phyloP scores from a whole-genome alignment of 2,797 vertebrate species.

The Scolopax bukidnonensis region DNA sequence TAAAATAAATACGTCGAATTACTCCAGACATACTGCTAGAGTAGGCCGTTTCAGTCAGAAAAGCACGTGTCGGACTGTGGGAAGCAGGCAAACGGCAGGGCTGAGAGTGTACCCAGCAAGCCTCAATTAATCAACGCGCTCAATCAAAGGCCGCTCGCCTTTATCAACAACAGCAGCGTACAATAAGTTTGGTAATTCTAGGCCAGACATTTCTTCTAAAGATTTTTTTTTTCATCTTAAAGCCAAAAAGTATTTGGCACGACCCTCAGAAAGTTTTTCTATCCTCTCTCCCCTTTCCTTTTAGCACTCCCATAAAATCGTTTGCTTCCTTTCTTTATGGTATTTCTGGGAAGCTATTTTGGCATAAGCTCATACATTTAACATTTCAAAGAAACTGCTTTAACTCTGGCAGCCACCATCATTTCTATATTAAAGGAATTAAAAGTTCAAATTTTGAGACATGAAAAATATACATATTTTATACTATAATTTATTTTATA shows the following conservation, averaged over 20 bases:
- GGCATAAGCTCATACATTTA: neutral
- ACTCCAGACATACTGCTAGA: fast-evolving
- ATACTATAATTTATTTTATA: neutral
- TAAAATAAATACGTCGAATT: fast-evolving
- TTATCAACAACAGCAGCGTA: neutral
- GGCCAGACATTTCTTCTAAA: neutral
- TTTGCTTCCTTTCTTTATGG: neutral
- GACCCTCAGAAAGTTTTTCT: neutral
- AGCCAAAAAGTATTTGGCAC: neutral
- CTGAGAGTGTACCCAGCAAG: neutral
- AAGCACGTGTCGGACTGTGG: fast-evolving
- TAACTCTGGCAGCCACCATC: neutral
- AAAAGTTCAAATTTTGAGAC: neutral
- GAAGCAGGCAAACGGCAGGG: neutral
- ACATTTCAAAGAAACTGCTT: neutral
- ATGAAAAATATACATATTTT: neutral
- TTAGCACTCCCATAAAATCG: neutral
- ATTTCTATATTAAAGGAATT: neutral
- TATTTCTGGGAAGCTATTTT: neutral
- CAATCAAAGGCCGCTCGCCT: neutral
- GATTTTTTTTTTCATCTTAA: neutral
- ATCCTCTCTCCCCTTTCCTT: neutral
- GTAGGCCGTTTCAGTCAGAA: fast-evolving
- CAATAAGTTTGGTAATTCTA: neutral
- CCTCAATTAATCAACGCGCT: neutral